phyloP scores from a whole-genome alignment of 2,888 invertebrate genomes.

The Pristionchus japonicus region DNA sequence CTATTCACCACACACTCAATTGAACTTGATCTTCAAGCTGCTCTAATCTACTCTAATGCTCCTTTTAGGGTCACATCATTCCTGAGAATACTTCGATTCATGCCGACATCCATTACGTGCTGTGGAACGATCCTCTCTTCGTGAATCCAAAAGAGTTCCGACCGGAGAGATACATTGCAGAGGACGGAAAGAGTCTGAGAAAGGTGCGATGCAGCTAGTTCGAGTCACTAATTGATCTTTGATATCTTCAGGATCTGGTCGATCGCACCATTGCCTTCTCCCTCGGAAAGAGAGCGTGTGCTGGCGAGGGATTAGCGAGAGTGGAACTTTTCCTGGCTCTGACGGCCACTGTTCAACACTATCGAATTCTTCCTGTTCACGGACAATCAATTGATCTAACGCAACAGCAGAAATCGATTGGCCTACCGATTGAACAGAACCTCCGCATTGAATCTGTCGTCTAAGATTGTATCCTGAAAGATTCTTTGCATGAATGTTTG shows the following conservation, averaged over 20 bases:
- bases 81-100: background rate
- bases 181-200: background rate
- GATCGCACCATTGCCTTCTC: conserved; percentile 5
- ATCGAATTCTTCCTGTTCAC: background rate
- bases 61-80: background rate
- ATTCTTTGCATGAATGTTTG: too few species aligned
- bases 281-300: background rate
- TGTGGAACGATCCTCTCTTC: background rate
- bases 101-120: background rate
- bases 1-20: too few species aligned
- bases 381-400: background rate
- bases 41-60: background rate
- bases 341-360: background rate
- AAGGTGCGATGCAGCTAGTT: background rate
- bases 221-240: too few species aligned
- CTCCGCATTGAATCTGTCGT: background rate
- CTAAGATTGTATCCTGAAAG: background rate
- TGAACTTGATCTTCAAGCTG: too few species aligned
- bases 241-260: background rate
- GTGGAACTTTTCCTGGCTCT: background rate
- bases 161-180: background rate
- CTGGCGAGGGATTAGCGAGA: background rate
- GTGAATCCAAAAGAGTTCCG: background rate
- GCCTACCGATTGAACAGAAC: background rate
- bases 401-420: background rate